Evolutionary conservation across 2,113 vertebrate genomes (phyloP), one percentile per base, ranked within the genome.

Genomic region (Procavia capensis): DNA sequence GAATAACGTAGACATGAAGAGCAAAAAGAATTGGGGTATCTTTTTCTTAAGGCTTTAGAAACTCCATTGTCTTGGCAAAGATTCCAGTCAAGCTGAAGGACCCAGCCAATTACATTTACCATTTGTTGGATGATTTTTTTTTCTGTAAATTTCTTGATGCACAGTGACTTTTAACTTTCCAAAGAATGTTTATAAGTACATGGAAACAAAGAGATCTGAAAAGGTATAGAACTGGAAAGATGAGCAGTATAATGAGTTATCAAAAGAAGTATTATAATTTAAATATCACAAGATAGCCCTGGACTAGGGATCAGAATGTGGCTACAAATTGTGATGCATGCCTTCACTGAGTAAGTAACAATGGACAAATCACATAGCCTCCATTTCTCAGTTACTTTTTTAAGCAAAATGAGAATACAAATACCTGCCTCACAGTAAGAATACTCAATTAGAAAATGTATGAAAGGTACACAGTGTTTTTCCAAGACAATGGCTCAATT

Each of bases 131-230:
- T 6, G 17, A 39, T 59, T 57, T 57, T 79, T 76, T 47, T 50
- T 36, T 74, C 45, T 19, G 8, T 41, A 78, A 81, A 78, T 93
- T 70, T 45, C 31, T 89, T 94, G 17, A 66, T 45, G 10, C 27
- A 85, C 74, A 78, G 92, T 75, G 50, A 76, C 17, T 59, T 80
- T 88, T 5, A 88, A 43, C 4, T 70, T 86, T 96, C 86, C n/a
- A 29, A 22, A 91, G 24, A 92, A 63, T 90, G 16, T 59, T 59
- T 75, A 11, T 70, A 70, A 66, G 17, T 87, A 74, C 24, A 72
- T 1, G 36, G 9, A 95, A 88, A 96, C 25, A 47, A 63, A 78
- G 25, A 61, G 16, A 86, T 82, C 59, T 95, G 27, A 75, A 92
- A 74, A 74, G 6, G 7, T 57, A 50, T 43, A 61, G 86, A 82